Evolutionary conservation across 2,888 invertebrate species (phyloP).

Genomic region (Colostygia pectinataria): DNA sequence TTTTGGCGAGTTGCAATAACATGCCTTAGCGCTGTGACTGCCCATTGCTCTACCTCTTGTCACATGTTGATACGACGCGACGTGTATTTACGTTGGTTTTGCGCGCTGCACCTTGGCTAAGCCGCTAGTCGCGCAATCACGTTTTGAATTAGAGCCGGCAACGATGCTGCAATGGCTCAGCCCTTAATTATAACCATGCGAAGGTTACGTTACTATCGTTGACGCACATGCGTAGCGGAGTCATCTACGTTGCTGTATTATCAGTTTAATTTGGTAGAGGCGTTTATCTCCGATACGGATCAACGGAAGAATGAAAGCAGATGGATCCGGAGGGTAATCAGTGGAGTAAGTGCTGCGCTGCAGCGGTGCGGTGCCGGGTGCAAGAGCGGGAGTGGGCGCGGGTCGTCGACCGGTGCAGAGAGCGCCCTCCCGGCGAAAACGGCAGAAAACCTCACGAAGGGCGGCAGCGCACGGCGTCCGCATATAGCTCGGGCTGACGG

Average conservation of each 20-base stretch:
- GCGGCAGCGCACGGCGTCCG: conserved; percentile 79
- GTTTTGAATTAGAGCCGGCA: conserved; percentile 54
- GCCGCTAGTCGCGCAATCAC: conserved; percentile 45
- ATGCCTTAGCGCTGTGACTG: conserved; percentile 34
- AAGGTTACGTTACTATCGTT: conserved; percentile 15
- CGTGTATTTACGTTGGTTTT: conserved; percentile 60
- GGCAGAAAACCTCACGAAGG: conserved; percentile 80
- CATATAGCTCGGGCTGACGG: conserved; percentile 80
- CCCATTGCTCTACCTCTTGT: conserved; percentile 46
- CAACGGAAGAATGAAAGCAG: not conserved
- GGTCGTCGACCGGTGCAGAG: conserved; percentile 76
- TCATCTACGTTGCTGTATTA: not conserved
- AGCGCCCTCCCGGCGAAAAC: conserved; percentile 74
- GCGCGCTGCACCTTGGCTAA: conserved; percentile 68
- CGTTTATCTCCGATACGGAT: conserved; percentile 6
- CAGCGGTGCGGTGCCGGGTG: conserved; percentile 59
- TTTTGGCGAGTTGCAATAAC: conserved; percentile 38
- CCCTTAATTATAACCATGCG: conserved; percentile 33
- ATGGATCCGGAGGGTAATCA: conserved; percentile 1
- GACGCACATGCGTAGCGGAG: not conserved
- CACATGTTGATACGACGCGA: conserved; percentile 45
- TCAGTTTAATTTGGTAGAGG: not conserved
- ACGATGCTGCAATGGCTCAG: conserved; percentile 56
- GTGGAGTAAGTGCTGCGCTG: conserved; percentile 22
- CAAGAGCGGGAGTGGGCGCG: conserved; percentile 69